These are phyloP conservation scores for Panthera uncia DNA, from an alignment of 2,113 vertebrate species.

Conservation along the genomic window DNA sequence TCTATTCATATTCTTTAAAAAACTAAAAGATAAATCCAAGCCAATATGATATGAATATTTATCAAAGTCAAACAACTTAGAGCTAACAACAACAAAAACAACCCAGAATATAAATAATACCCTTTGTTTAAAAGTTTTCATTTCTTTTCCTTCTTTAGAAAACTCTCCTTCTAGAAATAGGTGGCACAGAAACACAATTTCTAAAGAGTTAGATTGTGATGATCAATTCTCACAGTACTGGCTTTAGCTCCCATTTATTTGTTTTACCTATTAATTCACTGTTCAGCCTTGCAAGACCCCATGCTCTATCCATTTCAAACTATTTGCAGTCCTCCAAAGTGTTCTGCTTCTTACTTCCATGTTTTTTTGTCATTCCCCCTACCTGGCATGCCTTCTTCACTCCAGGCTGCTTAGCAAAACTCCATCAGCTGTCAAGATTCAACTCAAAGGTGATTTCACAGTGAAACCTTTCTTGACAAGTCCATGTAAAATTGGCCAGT, in stretches of 20 bases:
- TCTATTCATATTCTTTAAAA: constrained; percentile 40
- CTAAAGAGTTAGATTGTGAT: neutral
- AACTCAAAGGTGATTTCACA: neutral
- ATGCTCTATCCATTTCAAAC: neutral
- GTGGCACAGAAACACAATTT: constrained; percentile 31
- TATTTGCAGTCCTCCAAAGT: neutral
- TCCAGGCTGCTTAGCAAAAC: neutral
- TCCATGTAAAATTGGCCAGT: neutral
- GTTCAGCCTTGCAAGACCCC: neutral
- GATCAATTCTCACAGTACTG: neutral
- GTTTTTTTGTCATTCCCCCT: neutral
- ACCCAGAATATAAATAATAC: neutral
- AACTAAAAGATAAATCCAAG: constrained; percentile 11
- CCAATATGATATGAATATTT: neutral
- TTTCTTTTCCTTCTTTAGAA: neutral
- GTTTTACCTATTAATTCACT: neutral
- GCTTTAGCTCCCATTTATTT: neutral
- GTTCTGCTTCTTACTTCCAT: neutral
- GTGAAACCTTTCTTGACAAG: constrained; percentile 37
- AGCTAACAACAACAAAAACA: neutral
- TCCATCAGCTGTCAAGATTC: constrained; percentile 25
- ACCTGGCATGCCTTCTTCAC: neutral
- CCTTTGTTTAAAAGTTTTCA: constrained; percentile 9
- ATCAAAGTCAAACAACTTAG: constrained; percentile 7
- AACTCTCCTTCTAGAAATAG: neutral